Evolutionary conservation across 2,797 vertebrate genomes (phyloP), one percentile per base, ranked within the genome.

Genomic region (Ambastaia sidthimunki): DNA sequence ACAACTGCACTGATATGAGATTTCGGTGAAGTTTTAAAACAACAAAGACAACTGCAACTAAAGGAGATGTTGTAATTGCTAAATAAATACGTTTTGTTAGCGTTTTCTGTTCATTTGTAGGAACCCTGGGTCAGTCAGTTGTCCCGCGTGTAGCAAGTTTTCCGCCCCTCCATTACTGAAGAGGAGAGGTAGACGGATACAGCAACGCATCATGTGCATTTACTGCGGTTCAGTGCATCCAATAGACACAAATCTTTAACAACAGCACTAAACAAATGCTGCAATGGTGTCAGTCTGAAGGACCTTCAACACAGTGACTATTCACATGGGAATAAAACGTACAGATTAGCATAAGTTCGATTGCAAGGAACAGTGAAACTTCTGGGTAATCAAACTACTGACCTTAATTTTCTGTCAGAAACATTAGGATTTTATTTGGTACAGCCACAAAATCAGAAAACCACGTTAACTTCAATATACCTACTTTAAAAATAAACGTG

Each of bases 391-490:
- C 2, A 78, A 62, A 80, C 80, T 62, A 62, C 31, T 73, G 71
- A 74, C 18, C 57, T 78, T 57, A 11, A 4, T 59, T 73, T 68
- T 47, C n/a, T 48, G 34, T 76, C 80, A 71, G 59, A 82, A 82
- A 57, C 18, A 2, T 77, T 44, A 41, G 5, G 23, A 67, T 78
- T 85, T 85, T 82, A 85, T 80, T 80, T 23, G 41, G 66, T 80
- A 76, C n/a, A 74, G 70, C 47, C 78, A 75, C 66, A 80, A 41
- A 84, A 67, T 71, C 37, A 18, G 28, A 74, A 67, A 77, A 67
- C 55, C 63, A 68, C 50, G 19, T 57, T 78, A 47, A 73, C 69
- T 77, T 59, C 6, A 16, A 70, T 60, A 74, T 44, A 60, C 31
- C 59, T n/a, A 74, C 59, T 18, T 37, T 59, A 78, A 68, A 63